Evolutionary conservation across 2,113 vertebrate species (phyloP).

Genomic region (Chionomys nivalis): DNA sequence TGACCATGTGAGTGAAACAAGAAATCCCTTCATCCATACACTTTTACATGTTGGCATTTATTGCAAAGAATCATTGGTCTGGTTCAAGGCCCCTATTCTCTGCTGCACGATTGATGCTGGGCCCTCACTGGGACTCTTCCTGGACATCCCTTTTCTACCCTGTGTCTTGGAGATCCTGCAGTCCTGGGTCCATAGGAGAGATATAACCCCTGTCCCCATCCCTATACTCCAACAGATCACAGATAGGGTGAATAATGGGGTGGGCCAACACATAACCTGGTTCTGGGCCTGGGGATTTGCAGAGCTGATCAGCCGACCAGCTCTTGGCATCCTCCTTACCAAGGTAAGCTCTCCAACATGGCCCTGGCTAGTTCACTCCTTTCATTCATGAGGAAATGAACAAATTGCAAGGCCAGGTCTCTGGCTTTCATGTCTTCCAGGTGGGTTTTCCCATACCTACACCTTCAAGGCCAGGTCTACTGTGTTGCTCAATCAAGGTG

Average conservation of each 20-base stretch:
- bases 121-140: background rate
- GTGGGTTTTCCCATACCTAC: background rate
- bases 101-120: background rate
- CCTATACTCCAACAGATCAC: background rate
- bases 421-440: background rate
- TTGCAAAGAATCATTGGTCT: background rate
- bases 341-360: background rate
- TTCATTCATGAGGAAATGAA: background rate
- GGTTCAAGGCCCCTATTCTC: background rate
- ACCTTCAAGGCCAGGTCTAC: background rate
- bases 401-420: background rate
- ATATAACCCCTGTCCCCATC: too few relatives aligned
- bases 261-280: background rate
- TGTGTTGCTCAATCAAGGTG: background rate
- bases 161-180: background rate
- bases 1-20: background rate
- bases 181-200: background rate
- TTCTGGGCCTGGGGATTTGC: background rate
- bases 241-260: background rate
- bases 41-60: too few relatives aligned
- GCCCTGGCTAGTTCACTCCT: background rate
- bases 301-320: background rate
- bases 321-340: background rate
- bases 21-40: background rate
- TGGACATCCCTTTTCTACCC: background rate